Evolutionary conservation across 2,113 vertebrate genomes (phyloP).

Genomic region (Canis aureus): DNA sequence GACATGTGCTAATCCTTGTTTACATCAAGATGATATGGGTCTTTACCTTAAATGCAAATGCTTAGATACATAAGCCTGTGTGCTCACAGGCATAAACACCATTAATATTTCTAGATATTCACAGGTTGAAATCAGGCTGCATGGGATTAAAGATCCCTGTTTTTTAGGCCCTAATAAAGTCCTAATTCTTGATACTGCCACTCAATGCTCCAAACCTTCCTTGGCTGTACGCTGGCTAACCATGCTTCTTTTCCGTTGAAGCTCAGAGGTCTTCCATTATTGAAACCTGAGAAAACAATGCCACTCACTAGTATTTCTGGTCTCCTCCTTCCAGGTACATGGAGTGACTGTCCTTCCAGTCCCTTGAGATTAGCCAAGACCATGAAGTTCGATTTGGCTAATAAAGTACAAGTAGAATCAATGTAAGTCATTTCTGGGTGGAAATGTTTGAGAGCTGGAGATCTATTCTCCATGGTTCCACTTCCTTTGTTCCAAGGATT

Average conservation of each 20-base stretch:
- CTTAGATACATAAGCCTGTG: not conserved
- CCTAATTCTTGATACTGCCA: not conserved
- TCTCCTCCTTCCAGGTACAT: not conserved
- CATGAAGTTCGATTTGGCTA: not conserved
- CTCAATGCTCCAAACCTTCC: not conserved
- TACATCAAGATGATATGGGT: not conserved
- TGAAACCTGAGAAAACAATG: not conserved
- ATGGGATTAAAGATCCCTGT: not conserved
- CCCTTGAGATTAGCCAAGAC: not conserved
- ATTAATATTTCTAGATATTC: not conserved
- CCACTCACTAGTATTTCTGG: not conserved
- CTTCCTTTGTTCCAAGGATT: not conserved
- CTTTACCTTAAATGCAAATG: not conserved
- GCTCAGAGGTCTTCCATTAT: not conserved
- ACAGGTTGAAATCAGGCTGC: not conserved
- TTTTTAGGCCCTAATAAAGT: not conserved
- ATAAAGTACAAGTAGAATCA: not conserved
- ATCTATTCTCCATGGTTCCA: not conserved
- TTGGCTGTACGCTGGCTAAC: not conserved
- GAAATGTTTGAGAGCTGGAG: not conserved
- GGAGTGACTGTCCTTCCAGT: not conserved
- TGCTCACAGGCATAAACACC: not conserved
- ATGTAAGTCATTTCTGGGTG: not conserved
- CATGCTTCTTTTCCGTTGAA: not conserved
- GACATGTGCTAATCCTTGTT: not conserved